Percentiles rank a stretch among this genome's conserved stretches.
Conservation (phyloP, 2,888 invertebrate species). For the Eledona agricola region DNA sequence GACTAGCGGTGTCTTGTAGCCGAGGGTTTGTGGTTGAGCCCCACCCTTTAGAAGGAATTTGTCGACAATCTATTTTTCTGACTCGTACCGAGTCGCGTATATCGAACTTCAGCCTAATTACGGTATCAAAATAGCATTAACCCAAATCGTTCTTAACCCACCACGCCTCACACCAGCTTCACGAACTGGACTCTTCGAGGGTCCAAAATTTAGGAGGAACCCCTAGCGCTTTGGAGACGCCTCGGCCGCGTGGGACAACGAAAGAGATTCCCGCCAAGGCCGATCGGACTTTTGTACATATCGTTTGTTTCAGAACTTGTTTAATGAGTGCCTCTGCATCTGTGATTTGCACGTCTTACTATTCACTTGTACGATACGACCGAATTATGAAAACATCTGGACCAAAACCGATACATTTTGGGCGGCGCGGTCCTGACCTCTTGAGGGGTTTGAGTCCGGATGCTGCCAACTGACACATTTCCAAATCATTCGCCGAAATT, state of each 20-base stretch:
- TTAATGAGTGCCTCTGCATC: conserved; percentile 59
- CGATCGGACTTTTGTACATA: conserved; percentile 25
- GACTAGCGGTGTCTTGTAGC: neutral
- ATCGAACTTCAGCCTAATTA: conserved; percentile 20
- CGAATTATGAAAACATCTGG: conserved; percentile 46
- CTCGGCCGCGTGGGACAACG: conserved; percentile 23
- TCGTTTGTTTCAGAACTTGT: conserved; percentile 29
- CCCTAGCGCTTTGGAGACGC: conserved; percentile 12
- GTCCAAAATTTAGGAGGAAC: too few species aligned
- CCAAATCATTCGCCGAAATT: conserved; percentile 21
- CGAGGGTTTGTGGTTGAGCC: neutral
- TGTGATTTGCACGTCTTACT: conserved; percentile 58
- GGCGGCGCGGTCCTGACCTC: conserved; percentile 2
- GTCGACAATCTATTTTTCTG: conserved; percentile 38
- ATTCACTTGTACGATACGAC: conserved; percentile 41
- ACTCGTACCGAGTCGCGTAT: conserved; percentile 36
- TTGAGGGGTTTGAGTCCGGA: conserved; percentile 1
- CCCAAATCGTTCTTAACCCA: conserved; percentile 8
- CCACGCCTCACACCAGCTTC: conserved; percentile 18
- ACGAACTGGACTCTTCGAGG: conserved; percentile 21
- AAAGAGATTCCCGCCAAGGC: conserved; percentile 11
- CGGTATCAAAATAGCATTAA: conserved; percentile 19
- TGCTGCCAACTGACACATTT: conserved; percentile 18
- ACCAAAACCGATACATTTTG: conserved; percentile 15
- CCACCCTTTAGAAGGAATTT: conserved; percentile 17